These are phyloP conservation scores for Diarsia dahlii DNA, from an alignment of 2,888 invertebrate genomes.

Conservation along the genomic window DNA sequence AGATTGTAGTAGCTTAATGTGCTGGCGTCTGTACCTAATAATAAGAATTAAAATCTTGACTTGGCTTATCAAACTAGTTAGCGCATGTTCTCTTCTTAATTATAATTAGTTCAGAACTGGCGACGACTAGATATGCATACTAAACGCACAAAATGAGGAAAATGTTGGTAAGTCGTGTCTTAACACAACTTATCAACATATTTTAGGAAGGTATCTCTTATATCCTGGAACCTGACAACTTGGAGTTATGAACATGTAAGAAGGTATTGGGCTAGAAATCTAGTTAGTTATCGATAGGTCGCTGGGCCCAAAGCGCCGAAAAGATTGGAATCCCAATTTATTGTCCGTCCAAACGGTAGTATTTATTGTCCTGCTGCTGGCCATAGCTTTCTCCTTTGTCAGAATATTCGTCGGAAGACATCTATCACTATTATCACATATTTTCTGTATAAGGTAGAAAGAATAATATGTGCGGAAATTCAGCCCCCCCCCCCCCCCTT, in stretches of 20 bases:
- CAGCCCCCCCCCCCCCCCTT: not conserved
- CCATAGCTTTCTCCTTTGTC: slow-evolving; percentile 57
- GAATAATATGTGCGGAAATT: slow-evolving; percentile 36
- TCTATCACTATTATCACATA: slow-evolving; percentile 46
- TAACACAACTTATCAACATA: not conserved
- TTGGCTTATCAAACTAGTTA: slow-evolving; percentile 9
- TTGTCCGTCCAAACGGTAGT: slow-evolving; percentile 40
- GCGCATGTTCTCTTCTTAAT: slow-evolving; percentile 10
- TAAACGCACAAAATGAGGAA: slow-evolving; percentile 9
- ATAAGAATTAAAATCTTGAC: not conserved
- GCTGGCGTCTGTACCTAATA: too few species aligned
- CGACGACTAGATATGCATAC: slow-evolving; percentile 17
- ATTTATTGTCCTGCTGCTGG: slow-evolving; percentile 56
- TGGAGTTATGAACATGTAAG: not conserved
- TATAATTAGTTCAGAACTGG: slow-evolving; percentile 27
- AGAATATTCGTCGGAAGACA: slow-evolving; percentile 47
- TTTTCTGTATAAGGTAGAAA: slow-evolving; percentile 32
- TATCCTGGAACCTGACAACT: not conserved
- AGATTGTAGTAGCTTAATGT: too few species aligned
- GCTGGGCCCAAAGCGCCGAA: slow-evolving; percentile 25
- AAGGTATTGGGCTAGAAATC: slow-evolving; percentile 19
- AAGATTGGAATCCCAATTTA: slow-evolving; percentile 64
- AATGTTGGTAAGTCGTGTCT: not conserved
- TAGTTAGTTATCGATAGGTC: slow-evolving; percentile 20
- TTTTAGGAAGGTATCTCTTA: not conserved